Evolutionary conservation across 2,888 invertebrate species (phyloP), one percentile per base, ranked within the genome.

Genomic region (Chrysolina oricalcia): DNA sequence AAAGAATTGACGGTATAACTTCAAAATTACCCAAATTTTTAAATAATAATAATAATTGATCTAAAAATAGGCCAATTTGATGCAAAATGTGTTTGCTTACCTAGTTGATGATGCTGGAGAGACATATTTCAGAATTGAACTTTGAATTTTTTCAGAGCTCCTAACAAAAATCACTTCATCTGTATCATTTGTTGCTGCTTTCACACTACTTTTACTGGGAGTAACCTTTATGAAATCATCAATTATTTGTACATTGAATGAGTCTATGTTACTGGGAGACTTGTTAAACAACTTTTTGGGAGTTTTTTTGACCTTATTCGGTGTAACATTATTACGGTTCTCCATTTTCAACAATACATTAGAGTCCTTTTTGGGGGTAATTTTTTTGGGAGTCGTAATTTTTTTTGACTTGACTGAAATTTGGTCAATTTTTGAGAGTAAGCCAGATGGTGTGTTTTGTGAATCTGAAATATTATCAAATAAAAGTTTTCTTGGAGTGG

Each of bases 231-330:
- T 80, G 81, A 87, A 88, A 77, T 86, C 85, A 59, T 85, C 80
- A 35, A 88, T 71, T 23, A 87, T 78, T 75, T 87, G 86, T 0
- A 88, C 86, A 76, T 87, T 86, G 74, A 87, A 88, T 53, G 85
- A 81, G 48, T 81, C 78, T n/a, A 85, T 69, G 21, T 86, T 85
- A 23, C 76, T 80, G 2, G 87, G 87, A 11, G 87, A 85, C 69
- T 80, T 85, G n/a, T 83, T 79, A 78, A 85, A 87, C 56, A 88
- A 78, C 80, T 87, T 87, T 73, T 81, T 84, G n/a, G 80, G 83
- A 10, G 79, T 80, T 70, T 23, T 77, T 73, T 75, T 77, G 0
- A 23, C 11, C 41, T 76, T 80, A 46, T 40, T 78, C 41, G 71
- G 80, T 72, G 70, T 75, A 71, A 48, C 70, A 46, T 64, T 74